Evolutionary conservation across 2,797 vertebrate species (phyloP).

Genomic region (Rhinatrema bivittatum): DNA sequence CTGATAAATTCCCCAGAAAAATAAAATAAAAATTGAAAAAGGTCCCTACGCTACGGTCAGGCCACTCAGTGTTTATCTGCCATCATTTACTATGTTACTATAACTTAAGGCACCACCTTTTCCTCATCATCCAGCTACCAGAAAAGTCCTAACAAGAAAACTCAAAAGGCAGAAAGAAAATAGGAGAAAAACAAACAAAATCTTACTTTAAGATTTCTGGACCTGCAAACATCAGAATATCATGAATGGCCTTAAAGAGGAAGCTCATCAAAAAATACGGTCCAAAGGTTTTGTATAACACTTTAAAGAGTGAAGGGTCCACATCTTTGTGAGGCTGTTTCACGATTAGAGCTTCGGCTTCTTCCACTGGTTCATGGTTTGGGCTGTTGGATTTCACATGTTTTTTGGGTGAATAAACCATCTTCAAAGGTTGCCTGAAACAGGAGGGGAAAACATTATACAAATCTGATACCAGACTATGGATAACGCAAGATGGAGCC

Average conservation of each 20-base stretch:
- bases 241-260: constrained; percentile 83
- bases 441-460: not conserved
- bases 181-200: not conserved
- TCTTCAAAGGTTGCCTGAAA: constrained; percentile 53
- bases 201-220: constrained; percentile 84
- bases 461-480: accelerated
- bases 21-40: too few species aligned
- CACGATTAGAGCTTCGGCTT: constrained; percentile 77
- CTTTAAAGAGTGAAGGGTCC: constrained; percentile 79
- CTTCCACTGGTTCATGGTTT: constrained; percentile 56
- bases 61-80: too few species aligned
- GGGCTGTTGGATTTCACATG: constrained; percentile 33
- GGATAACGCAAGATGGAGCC: too few species aligned
- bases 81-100: too few species aligned
- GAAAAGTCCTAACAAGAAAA: too few species aligned
- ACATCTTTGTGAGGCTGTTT: constrained; percentile 50
- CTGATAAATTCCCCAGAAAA: too few species aligned
- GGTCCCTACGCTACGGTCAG: too few species aligned
- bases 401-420: constrained; percentile 60
- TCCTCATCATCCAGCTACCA: too few species aligned
- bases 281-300: constrained; percentile 83
- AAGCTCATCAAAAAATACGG: constrained; percentile 90
- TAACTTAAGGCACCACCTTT: too few species aligned
- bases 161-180: not conserved
- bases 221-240: constrained; percentile 88